Conservation (phyloP, 2,113 vertebrate genomes). For the Platysternon megacephalum region DNA sequence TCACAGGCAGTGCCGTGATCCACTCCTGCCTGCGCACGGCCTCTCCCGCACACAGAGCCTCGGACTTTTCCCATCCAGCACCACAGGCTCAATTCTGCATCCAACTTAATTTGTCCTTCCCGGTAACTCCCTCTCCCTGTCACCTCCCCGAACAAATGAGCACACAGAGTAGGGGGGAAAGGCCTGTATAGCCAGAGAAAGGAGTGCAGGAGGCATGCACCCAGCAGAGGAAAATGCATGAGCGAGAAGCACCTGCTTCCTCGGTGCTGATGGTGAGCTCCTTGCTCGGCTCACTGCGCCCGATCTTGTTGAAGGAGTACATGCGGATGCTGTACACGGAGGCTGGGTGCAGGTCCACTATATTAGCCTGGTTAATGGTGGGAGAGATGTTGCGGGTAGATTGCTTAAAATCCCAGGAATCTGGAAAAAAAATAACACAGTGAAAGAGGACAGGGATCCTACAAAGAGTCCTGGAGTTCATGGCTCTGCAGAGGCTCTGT, state of each 20-base stretch:
- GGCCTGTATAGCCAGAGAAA: background rate
- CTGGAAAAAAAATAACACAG: slow-evolving; percentile 67
- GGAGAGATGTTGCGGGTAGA: slow-evolving; percentile 97
- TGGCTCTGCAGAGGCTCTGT: background rate
- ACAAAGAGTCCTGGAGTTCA: background rate
- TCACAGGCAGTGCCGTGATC: background rate
- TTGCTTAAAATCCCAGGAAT: slow-evolving; percentile 97
- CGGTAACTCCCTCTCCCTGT: background rate
- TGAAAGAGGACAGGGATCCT: background rate
- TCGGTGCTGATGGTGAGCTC: slow-evolving; percentile 97
- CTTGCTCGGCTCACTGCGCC: slow-evolving; percentile 96
- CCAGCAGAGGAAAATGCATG: background rate
- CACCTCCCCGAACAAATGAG: background rate
- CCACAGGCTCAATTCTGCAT: background rate
- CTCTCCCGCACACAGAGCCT: background rate
- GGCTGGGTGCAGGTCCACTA: slow-evolving; percentile 95
- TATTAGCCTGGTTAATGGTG: slow-evolving; percentile 98
- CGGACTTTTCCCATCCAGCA: background rate
- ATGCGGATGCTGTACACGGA: slow-evolving; percentile 98
- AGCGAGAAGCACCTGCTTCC: slow-evolving; percentile 87
- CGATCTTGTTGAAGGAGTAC: slow-evolving; percentile 98
- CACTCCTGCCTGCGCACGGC: background rate
- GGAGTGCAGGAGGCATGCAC: background rate
- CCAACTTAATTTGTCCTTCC: background rate
- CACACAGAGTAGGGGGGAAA: background rate